A percentile compares a stretch with the other conserved stretches of the same genome.
Conservation (phyloP, 2,797 vertebrate genomes). For the Streptopelia turtur region DNA sequence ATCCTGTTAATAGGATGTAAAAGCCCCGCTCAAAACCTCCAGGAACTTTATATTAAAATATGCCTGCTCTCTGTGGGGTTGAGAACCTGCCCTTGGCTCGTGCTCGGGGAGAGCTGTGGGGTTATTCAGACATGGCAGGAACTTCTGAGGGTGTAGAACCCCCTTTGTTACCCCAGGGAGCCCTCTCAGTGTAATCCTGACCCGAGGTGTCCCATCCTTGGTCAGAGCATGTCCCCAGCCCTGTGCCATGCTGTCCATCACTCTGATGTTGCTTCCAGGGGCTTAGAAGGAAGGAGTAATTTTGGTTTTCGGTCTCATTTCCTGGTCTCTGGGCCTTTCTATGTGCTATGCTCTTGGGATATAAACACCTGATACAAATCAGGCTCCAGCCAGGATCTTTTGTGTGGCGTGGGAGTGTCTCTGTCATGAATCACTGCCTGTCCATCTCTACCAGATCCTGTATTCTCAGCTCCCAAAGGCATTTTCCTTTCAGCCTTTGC, state of each 20-base stretch:
- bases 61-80: fast-evolving
- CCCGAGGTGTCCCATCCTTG: background rate
- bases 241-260: fast-evolving
- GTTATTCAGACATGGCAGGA: background rate
- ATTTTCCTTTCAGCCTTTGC: background rate
- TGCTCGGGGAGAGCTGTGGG: background rate
- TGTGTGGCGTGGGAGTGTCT: background rate
- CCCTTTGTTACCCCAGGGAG: background rate
- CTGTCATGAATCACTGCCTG: background rate
- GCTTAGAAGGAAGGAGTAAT: background rate
- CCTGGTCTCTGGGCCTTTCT: background rate
- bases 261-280: background rate
- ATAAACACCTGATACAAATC: slow-evolving; percentile 3
- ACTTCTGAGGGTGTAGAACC: background rate
- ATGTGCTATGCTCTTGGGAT: background rate
- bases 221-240: background rate
- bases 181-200: background rate
- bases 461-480: background rate
- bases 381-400: background rate
- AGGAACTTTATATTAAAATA: background rate
- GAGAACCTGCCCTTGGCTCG: background rate
- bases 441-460: background rate
- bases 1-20: background rate
- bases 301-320: background rate
- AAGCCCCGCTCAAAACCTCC: background rate